phyloP scores from a whole-genome alignment of 1,140 invertebrate species.

The Lasioglossum albipes region DNA sequence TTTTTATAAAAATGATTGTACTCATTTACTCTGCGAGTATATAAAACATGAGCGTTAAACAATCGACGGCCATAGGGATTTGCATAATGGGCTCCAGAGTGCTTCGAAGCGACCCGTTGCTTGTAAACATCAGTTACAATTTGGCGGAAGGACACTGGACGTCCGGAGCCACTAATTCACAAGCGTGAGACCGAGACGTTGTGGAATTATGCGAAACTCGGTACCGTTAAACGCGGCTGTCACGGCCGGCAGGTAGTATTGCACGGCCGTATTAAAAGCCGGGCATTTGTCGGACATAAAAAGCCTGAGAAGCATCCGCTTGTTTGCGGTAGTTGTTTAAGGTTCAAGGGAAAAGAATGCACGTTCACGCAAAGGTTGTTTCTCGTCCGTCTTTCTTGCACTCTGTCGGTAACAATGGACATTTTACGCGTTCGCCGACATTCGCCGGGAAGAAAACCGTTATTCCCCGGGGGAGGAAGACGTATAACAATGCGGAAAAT shows the following conservation, averaged over 20 bases:
- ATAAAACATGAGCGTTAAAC: no score
- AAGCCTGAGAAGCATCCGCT: not conserved
- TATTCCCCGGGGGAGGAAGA: constrained; percentile 27
- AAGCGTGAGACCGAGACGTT: not conserved
- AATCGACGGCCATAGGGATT: no score
- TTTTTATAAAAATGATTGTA: no score
- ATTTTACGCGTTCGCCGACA: constrained; percentile 19
- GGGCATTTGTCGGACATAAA: not conserved
- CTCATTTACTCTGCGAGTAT: no score
- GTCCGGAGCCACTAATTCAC: not conserved
- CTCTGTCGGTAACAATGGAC: constrained; percentile 17
- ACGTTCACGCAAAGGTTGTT: not conserved
- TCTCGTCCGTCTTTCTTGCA: not conserved
- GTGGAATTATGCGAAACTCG: not conserved
- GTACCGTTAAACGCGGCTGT: constrained; percentile 1
- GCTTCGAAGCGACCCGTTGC: not conserved
- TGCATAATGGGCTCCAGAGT: no score
- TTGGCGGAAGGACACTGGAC: not conserved
- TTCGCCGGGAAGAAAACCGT: not conserved
- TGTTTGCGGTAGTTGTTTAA: not conserved
- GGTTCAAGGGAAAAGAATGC: not conserved
- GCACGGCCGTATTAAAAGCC: not conserved
- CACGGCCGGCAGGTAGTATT: not conserved
- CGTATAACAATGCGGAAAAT: constrained; percentile 25
- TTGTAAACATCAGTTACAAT: not conserved